Base-by-base conservation (phyloP, 2,797 vertebrate genomes). In the Hephaestus fuliginosus region DNA sequence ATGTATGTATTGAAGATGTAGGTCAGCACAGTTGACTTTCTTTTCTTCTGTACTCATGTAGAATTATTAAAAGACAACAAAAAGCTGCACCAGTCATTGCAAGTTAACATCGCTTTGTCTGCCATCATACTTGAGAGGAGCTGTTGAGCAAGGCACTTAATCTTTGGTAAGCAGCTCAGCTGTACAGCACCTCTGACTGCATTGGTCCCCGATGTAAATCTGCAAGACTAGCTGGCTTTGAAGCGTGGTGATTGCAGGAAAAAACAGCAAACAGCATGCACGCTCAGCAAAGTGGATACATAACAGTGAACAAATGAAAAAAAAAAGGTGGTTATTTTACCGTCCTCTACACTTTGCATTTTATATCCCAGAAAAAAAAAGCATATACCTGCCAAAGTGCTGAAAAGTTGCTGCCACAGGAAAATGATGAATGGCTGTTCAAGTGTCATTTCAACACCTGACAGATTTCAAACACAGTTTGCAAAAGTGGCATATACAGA, bases 241-340 rank as follows among this genome's bases (percentile, higher is more conserved):
- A 86, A 81, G 56, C n/a, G 7, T 28, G 4, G 5, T 10, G 48
- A 70, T 66, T 62, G 69, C 66, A 73, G 57, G 43, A 56, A 6
- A n/a, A 33, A 33, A 33, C 30, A 33, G 30, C 30, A 66, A 74
- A n/a, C 7, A 4, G 7, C 33, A 51, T 70, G 66, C 86, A 81
- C 74, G 33, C 78, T 77, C 84, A 86, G 79, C 76, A 72, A 58
- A 76, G 41, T 67, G 48, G 70, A 80, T 76, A 85, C 81, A 74
- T 48, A 85, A 67, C 12, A 64, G 58, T 20, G 10, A 70, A 52
- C 2, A 67, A 73, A 78, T 53, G 13, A 9, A 48, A 72, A 39
- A 39, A 83, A 33, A 33, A 52, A 33, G 6, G 12, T 30, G 7
- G 43, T 30, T 53, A 20, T 72, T 82, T 71, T 55, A 20, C 3